These are phyloP conservation scores for Lepilemur septentrionalis DNA, from an alignment of 2,797 vertebrate species.

Conservation along the genomic window DNA sequence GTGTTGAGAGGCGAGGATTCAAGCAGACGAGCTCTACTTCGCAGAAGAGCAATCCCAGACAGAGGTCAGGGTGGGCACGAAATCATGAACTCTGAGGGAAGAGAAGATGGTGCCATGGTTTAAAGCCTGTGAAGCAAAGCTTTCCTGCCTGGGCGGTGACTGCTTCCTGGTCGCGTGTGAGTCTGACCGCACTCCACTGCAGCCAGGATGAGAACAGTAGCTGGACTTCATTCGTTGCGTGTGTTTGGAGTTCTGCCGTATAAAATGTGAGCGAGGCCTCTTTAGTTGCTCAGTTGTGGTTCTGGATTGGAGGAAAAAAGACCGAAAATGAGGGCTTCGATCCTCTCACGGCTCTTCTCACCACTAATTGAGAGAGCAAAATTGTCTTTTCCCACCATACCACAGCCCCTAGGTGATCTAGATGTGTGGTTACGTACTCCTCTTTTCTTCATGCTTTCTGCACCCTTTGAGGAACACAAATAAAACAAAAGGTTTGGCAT, in stretches of 20 bases:
- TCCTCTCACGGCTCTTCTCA: background rate
- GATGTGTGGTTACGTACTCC: background rate
- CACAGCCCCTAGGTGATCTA: background rate
- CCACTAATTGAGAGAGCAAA: background rate
- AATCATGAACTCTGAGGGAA: background rate
- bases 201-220: background rate
- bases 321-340: background rate
- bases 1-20: background rate
- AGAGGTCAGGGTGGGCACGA: background rate
- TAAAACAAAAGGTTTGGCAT: background rate
- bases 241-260: background rate
- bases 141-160: background rate
- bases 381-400: background rate
- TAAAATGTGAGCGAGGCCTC: background rate
- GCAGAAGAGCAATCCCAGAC: background rate
- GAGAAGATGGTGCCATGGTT: background rate
- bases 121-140: background rate
- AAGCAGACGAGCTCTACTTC: background rate
- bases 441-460: background rate
- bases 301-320: background rate
- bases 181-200: background rate
- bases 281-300: background rate
- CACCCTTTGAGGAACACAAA: background rate
- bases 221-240: background rate
- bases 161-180: background rate